Evolutionary conservation across 2,113 vertebrate genomes (phyloP).

Genomic region (Zosterops hypoxanthus): DNA sequence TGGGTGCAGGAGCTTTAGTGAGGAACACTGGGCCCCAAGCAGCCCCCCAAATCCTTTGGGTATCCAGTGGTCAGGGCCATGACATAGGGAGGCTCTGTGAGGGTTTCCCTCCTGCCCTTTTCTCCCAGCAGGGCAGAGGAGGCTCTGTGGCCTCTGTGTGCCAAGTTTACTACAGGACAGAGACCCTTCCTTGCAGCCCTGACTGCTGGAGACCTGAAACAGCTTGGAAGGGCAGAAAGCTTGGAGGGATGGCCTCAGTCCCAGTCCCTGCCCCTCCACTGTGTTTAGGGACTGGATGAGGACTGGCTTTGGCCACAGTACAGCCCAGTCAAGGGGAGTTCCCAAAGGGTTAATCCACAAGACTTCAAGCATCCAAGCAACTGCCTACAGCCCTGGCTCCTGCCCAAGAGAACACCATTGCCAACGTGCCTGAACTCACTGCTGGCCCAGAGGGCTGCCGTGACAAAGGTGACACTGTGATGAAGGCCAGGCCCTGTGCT

Average conservation of each 20-base stretch:
- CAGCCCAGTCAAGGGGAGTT: not conserved
- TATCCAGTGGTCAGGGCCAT: not conserved
- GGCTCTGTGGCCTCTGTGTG: not conserved
- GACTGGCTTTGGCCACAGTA: not conserved
- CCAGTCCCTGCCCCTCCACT: not conserved
- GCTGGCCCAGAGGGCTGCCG: not conserved
- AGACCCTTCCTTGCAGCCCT: not conserved
- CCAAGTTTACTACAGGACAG: not conserved
- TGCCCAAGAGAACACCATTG: slow-evolving; percentile 29
- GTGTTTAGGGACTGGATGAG: not conserved
- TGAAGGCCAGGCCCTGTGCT: not conserved
- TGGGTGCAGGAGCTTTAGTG: not conserved
- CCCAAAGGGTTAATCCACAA: slow-evolving; percentile 43
- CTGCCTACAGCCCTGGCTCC: slow-evolving; percentile 11
- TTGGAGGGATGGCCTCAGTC: not conserved
- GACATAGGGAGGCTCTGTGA: not conserved
- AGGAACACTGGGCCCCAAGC: not conserved
- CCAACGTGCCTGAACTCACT: slow-evolving; percentile 13
- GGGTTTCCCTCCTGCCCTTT: not conserved
- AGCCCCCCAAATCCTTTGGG: not conserved
- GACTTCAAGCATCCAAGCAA: not conserved
- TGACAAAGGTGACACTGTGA: slow-evolving; percentile 58
- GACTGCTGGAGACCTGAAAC: not conserved
- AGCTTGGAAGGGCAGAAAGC: not conserved
- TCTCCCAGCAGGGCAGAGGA: not conserved